These are phyloP conservation scores for Corythoichthys haematopterus DNA, from an alignment of 2,113 vertebrate species.

Conservation along the genomic window DNA sequence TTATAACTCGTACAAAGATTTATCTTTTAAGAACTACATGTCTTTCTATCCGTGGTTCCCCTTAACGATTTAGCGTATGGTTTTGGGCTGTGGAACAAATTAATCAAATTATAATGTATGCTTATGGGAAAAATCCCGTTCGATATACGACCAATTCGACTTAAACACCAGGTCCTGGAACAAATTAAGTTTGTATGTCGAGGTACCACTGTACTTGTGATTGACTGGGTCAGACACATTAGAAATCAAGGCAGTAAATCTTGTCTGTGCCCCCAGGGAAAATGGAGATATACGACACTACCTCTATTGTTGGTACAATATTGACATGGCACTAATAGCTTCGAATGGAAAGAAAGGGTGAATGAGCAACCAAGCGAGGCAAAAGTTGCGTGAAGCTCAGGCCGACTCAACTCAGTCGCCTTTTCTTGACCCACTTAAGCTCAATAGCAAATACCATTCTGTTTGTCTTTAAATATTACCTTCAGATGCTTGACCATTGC, in stretches of 20 bases:
- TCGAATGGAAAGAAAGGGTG: constrained; percentile 14
- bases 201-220: not conserved
- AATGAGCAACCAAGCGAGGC: constrained; percentile 50
- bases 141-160: too few species aligned
- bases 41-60: too few species aligned
- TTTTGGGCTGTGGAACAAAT: too few species aligned
- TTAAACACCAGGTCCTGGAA: too few species aligned
- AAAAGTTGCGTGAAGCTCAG: constrained; percentile 47
- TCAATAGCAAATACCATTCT: constrained; percentile 51
- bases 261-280: constrained; percentile 31
- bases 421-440: constrained; percentile 53
- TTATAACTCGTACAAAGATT: too few species aligned
- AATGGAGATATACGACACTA: constrained; percentile 18
- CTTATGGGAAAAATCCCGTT: too few species aligned
- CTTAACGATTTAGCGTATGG: too few species aligned
- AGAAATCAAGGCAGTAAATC: constrained; percentile 22
- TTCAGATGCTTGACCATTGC: constrained; percentile 46
- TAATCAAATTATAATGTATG: too few species aligned
- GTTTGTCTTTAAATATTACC: constrained; percentile 63
- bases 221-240: constrained; percentile 34
- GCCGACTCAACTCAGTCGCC: constrained; percentile 18
- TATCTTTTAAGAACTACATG: too few species aligned
- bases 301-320: constrained; percentile 60
- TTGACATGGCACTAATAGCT: constrained; percentile 65
- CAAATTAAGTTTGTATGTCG: too few species aligned